Conservation (phyloP, 1,140 invertebrate genomes). For the Pentalonia nigronervosa region DNA sequence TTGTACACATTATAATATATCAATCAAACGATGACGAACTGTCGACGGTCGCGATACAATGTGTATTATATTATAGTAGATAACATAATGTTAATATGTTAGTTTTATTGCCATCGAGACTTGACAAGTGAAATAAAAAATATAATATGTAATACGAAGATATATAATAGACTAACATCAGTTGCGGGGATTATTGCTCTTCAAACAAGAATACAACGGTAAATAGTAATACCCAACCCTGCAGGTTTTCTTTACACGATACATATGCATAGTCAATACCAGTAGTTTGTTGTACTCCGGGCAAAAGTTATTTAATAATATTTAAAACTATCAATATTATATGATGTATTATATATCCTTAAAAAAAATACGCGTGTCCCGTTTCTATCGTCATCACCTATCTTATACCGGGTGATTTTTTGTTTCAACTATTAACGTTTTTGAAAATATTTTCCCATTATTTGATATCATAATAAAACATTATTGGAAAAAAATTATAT, state of each 20-base stretch:
- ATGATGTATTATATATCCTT: neutral
- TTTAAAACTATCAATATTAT: neutral
- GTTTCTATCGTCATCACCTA: neutral
- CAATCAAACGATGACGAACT: neutral
- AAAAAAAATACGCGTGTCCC: neutral
- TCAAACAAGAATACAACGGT: neutral
- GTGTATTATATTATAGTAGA: neutral
- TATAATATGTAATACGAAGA: conserved; percentile 20
- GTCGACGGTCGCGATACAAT: neutral
- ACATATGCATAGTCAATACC: neutral
- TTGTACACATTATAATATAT: neutral
- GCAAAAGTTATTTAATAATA: conserved; percentile 31
- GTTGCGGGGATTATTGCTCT: neutral
- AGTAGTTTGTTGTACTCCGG: neutral
- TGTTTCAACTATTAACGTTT: neutral
- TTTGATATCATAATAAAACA: too few relatives aligned
- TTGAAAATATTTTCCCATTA: too few relatives aligned
- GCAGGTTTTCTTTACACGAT: neutral
- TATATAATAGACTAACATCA: neutral
- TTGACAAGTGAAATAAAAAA: conserved; percentile 19
- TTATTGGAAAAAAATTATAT: too few relatives aligned
- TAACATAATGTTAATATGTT: neutral
- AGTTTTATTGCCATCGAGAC: neutral
- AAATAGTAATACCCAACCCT: neutral
- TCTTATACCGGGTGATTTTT: neutral